phyloP scores from a whole-genome alignment of 1,140 invertebrate species.

The Penaeus japonicus region DNA sequence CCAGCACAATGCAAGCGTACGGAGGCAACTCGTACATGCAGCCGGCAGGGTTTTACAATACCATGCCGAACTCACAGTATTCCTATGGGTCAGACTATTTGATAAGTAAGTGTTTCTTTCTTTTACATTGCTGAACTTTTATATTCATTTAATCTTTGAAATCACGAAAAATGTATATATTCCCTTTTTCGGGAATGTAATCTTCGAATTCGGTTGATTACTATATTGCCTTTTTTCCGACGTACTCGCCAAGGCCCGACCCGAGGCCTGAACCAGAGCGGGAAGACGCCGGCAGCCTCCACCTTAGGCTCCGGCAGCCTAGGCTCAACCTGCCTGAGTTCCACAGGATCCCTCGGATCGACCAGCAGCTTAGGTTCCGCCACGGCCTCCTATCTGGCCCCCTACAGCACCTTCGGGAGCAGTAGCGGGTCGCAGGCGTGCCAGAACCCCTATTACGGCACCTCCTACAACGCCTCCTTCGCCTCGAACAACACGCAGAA shows the following conservation, averaged over 20 bases:
- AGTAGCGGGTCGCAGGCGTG: constrained; percentile 49
- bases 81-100: constrained; percentile 57
- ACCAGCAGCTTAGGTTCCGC: constrained; percentile 49
- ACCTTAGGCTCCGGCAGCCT: constrained; percentile 34
- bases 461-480: constrained; percentile 55
- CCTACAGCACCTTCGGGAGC: constrained; percentile 51
- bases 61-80: constrained; percentile 58
- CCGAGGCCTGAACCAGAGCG: constrained; percentile 47
- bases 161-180: background rate
- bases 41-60: constrained; percentile 53
- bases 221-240: background rate
- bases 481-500: constrained; percentile 43
- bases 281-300: constrained; percentile 12
- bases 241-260: constrained; percentile 31
- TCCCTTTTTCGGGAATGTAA: background rate
- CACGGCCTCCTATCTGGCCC: constrained; percentile 55
- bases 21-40: constrained; percentile 58
- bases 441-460: constrained; percentile 58
- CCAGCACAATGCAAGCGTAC: constrained; percentile 58
- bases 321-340: constrained; percentile 51
- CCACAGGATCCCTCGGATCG: constrained; percentile 50
- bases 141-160: background rate
- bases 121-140: background rate
- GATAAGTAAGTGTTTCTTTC: constrained; percentile 45
- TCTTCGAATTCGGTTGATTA: background rate